These are phyloP conservation scores for Tortrix viridana DNA, from an alignment of 2,888 invertebrate genomes.

Conservation along the genomic window DNA sequence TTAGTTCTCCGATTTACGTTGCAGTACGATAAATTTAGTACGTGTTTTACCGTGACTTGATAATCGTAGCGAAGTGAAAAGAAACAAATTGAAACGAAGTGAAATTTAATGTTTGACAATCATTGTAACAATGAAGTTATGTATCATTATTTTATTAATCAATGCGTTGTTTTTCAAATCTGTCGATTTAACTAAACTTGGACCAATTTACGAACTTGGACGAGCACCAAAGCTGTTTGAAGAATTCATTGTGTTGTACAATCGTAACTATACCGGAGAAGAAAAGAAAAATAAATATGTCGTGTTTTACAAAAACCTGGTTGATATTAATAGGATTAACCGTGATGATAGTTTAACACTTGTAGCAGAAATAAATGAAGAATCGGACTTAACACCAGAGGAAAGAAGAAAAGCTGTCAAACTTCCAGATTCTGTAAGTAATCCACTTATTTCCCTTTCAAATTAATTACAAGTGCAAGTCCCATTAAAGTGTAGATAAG, in stretches of 20 bases:
- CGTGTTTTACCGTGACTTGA: background rate
- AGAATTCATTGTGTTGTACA: conserved; percentile 12
- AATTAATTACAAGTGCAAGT: background rate
- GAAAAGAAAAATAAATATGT: conserved; percentile 12
- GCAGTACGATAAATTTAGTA: background rate
- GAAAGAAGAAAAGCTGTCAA: conserved; percentile 18
- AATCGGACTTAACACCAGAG: conserved; percentile 18
- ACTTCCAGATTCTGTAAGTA: conserved; percentile 18
- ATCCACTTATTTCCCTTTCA: background rate
- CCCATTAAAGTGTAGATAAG: background rate
- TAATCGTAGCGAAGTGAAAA: background rate
- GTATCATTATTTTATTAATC: conserved; percentile 2
- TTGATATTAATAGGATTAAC: conserved; percentile 21
- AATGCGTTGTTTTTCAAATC: background rate
- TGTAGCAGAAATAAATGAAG: conserved; percentile 18
- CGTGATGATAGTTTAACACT: conserved; percentile 11
- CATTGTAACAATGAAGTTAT: conserved; percentile 9
- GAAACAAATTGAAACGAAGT: background rate
- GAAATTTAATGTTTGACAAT: background rate
- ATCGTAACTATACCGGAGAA: conserved; percentile 6
- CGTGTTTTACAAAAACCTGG: conserved; percentile 6
- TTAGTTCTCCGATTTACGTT: conserved; percentile 1
- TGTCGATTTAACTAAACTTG: background rate
- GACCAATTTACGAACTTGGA: conserved; percentile 7
- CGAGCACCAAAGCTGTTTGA: conserved; percentile 14